Evolutionary conservation across 2,113 vertebrate species (phyloP).

Genomic region (Rhipidura dahli): DNA sequence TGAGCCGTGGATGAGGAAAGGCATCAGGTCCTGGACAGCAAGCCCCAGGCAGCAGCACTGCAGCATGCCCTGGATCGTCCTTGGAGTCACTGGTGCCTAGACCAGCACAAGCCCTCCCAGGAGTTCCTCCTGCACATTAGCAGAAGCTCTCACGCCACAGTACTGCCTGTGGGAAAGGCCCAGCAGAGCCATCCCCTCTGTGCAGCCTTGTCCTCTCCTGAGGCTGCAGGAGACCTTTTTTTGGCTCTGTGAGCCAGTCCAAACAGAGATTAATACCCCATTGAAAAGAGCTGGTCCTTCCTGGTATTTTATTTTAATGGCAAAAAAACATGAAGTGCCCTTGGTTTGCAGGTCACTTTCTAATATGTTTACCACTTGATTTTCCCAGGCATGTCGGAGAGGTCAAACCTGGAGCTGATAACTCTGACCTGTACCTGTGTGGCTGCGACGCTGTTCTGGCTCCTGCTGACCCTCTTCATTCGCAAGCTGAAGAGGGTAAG

Average conservation of each 20-base stretch:
- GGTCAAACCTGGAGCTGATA: slow-evolving; percentile 86
- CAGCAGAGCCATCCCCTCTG: background rate
- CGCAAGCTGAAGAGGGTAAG: slow-evolving; percentile 88
- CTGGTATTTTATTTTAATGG: slow-evolving; percentile 17
- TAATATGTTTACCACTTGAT: slow-evolving; percentile 15
- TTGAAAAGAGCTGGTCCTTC: slow-evolving; percentile 9
- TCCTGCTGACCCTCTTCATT: slow-evolving; percentile 90
- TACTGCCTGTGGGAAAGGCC: background rate
- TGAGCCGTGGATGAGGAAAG: background rate
- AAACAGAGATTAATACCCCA: slow-evolving; percentile 22
- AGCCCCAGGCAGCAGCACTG: background rate
- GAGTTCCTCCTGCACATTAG: accelerated
- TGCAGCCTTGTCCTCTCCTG: background rate
- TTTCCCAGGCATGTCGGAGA: slow-evolving; percentile 78
- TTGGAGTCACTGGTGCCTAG: background rate
- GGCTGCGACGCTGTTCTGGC: slow-evolving; percentile 89
- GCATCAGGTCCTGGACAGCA: background rate
- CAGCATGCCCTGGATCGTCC: accelerated
- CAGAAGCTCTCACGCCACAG: background rate
- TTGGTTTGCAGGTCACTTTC: background rate
- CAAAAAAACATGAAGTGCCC: background rate
- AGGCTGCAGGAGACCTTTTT: background rate
- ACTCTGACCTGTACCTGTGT: slow-evolving; percentile 89
- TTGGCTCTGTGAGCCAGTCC: background rate
- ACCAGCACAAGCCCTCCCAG: background rate